Base-by-base conservation (phyloP, 1,140 invertebrate species). In the Nomia melanderi region DNA sequence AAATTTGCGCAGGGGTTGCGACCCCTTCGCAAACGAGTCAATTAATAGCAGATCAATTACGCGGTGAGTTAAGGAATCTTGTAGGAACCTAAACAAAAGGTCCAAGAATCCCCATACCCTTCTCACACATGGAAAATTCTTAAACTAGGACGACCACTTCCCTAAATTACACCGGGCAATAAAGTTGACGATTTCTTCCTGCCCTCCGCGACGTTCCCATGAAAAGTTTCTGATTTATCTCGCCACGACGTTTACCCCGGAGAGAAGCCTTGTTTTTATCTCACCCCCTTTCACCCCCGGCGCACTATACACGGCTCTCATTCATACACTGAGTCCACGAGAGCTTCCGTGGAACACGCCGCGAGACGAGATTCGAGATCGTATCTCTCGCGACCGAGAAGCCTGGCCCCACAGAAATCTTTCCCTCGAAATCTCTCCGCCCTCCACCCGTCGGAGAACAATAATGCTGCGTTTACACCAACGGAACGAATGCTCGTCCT, bases 351-450 rank as follows among this genome's bases (percentile, higher is more conserved):
- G 36, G 31, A 50, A 36, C n/a, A 29, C 54, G 64, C 56, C 23
- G 41, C 47, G 81, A 78, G 73, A 78, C 47, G 65, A 79, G 82
- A n/a, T 76, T 75, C n/a, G 69, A 73, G 70, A 71, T 80, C 78
- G 41, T n/a, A n/a, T n/a, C n/a, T 65, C 47, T 23, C 41, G 44
- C 31, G 67, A 33, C 71, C 66, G 65, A 81, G 65, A 41, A 54
- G 23, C 41, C 33, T 50, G 53, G 63, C 36, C 74, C 66, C 41
- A 33, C 73, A 29, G 57, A 82, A 63, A 78, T 79, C 82, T 73
- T 65, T 69, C 82, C 66, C 78, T 77, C 63, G 72, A 77, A 84
- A 84, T 84, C 83, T 78, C 69, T 54, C 69, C 17, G 36, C 71
- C 67, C 81, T 69, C n/a, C n/a, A n/a, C n/a, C n/a, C 70, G 66